phyloP scores from a whole-genome alignment of 2,888 invertebrate species.

The Hemicrepidius hirtus region DNA sequence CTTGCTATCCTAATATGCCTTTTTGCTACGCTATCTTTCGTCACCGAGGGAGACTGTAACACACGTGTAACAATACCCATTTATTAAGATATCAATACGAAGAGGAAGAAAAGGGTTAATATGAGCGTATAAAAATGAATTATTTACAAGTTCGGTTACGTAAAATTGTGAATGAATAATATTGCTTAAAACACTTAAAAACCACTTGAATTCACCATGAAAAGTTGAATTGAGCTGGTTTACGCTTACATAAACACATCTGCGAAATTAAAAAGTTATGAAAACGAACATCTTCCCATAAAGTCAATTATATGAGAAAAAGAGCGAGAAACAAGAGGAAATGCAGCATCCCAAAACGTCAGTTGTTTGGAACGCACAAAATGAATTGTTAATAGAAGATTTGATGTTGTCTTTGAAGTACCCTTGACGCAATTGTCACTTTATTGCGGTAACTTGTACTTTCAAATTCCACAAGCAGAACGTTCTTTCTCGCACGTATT shows the following conservation, averaged over 20 bases:
- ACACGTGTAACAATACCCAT: constrained; percentile 5
- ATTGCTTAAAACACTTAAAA: constrained; percentile 24
- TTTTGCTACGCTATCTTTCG: constrained; percentile 61
- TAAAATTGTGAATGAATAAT: constrained; percentile 17
- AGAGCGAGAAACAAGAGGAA: constrained; percentile 5
- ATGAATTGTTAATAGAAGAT: not conserved
- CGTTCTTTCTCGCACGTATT: constrained; percentile 39
- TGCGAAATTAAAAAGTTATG: not conserved
- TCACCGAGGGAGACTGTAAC: constrained; percentile 45
- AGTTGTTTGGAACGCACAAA: constrained; percentile 11
- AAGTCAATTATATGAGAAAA: constrained; percentile 41
- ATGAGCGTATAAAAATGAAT: not conserved
- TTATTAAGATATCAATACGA: not conserved
- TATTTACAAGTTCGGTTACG: constrained; percentile 16
- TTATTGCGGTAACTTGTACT: constrained; percentile 28
- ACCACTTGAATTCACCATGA: constrained; percentile 16
- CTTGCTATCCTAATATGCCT: constrained; percentile 66
- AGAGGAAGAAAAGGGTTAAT: not conserved
- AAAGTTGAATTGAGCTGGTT: constrained; percentile 26
- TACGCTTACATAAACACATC: constrained; percentile 17
- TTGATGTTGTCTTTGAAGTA: constrained; percentile 4
- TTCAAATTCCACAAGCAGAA: constrained; percentile 26
- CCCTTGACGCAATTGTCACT: constrained; percentile 35
- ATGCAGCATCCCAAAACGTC: constrained; percentile 29
- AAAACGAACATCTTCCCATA: constrained; percentile 41